A percentile compares a stretch with the other conserved stretches of the same genome.
Evolutionary conservation across 2,888 invertebrate species (phyloP).

Genomic region (Hesperia comma): DNA sequence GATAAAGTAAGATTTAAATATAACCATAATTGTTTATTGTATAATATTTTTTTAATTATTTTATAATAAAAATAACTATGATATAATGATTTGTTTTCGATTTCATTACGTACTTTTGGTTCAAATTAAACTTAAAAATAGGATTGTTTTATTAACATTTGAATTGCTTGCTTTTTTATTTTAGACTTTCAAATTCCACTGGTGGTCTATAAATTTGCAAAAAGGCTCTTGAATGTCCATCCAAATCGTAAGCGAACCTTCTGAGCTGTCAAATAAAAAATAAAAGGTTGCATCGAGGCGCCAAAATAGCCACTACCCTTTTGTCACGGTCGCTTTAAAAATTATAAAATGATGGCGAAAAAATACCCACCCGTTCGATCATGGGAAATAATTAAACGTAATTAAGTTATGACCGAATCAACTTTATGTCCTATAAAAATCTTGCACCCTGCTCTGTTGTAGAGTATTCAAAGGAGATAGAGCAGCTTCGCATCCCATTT

Average conservation of each 20-base stretch:
- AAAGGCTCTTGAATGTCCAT: conserved; percentile 13
- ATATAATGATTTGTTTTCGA: too few relatives aligned
- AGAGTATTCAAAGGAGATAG: conserved; percentile 32
- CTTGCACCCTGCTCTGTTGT: conserved; percentile 38
- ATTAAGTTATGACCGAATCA: conserved; percentile 65
- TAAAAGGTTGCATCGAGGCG: conserved; percentile 61
- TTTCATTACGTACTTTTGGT: too few relatives aligned
- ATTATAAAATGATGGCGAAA: conserved; percentile 48
- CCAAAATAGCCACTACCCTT: conserved; percentile 68
- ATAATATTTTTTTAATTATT: too few relatives aligned
- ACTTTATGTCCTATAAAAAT: conserved; percentile 46
- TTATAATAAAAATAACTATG: too few relatives aligned
- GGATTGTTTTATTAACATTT: too few relatives aligned
- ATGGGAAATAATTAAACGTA: conserved; percentile 59
- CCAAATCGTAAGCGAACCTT: conserved; percentile 58
- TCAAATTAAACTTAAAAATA: too few relatives aligned
- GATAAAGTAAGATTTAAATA: too few relatives aligned
- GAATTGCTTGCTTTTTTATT: not conserved
- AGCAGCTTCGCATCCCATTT: conserved; percentile 44
- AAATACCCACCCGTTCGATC: conserved; percentile 52
- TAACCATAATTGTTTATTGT: too few relatives aligned
- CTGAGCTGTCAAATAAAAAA: conserved; percentile 52
- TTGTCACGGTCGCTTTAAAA: conserved; percentile 67
- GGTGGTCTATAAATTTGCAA: conserved; percentile 10
- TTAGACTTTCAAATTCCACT: not conserved